A percentile compares a stretch with the other conserved stretches of the same genome.
Evolutionary conservation across 2,113 vertebrate species (phyloP).

Genomic region (Mus pahari): DNA sequence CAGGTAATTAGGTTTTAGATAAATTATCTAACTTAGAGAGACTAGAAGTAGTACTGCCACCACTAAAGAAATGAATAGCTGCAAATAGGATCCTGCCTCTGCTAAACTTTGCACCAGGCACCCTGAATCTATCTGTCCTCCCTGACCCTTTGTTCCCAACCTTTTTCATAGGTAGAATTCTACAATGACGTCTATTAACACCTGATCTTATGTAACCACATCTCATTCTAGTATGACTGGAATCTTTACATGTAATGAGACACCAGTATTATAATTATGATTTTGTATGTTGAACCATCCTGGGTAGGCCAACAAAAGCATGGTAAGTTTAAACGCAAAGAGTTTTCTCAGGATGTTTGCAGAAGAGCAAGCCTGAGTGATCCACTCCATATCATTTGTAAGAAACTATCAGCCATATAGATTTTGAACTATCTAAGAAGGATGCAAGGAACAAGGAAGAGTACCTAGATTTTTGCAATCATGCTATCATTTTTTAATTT

Average conservation of each 20-base stretch:
- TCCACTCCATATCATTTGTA: neutral
- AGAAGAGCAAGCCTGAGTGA: neutral
- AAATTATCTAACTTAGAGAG: neutral
- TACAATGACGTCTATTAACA: neutral
- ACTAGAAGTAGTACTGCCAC: neutral
- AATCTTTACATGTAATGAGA: neutral
- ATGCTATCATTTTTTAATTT: neutral
- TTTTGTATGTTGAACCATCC: neutral
- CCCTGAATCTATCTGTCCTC: neutral
- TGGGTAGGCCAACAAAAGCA: neutral
- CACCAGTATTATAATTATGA: neutral
- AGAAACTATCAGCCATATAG: neutral
- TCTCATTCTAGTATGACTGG: neutral
- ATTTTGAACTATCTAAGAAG: neutral
- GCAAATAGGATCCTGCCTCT: neutral
- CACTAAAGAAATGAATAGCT: neutral
- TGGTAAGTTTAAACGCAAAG: neutral
- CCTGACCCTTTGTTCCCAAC: neutral
- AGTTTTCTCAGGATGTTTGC: neutral
- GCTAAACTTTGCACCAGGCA: neutral
- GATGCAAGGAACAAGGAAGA: neutral
- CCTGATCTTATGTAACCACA: neutral
- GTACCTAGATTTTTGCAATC: neutral
- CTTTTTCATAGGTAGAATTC: neutral
- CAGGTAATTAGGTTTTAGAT: constrained; percentile 9